These are phyloP conservation scores for Sycobia sp. DNA, from an alignment of 1,140 invertebrate genomes.

Conservation along the genomic window DNA sequence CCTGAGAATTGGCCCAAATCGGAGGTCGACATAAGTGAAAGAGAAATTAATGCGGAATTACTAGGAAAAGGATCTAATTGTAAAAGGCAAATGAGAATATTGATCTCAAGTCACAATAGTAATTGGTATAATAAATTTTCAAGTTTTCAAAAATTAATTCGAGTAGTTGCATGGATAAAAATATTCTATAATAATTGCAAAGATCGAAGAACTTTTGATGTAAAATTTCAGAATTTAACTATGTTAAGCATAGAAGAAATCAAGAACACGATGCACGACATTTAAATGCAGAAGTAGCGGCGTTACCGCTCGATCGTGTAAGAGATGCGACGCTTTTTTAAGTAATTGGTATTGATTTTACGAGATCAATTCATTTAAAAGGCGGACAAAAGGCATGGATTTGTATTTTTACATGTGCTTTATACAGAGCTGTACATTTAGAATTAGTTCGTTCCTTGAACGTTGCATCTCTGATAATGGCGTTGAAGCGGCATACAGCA, in stretches of 20 bases:
- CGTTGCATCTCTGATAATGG: too few relatives aligned
- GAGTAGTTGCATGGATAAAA: constrained; percentile 10
- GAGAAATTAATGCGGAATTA: background rate
- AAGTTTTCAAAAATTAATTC: too few relatives aligned
- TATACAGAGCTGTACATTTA: too few relatives aligned
- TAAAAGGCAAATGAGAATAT: too few relatives aligned
- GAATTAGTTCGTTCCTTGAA: too few relatives aligned
- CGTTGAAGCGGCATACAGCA: too few relatives aligned
- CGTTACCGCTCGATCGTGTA: constrained; percentile 34
- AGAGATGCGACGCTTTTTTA: constrained; percentile 43
- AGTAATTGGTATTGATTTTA: constrained; percentile 45
- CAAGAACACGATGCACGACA: background rate
- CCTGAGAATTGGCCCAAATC: background rate
- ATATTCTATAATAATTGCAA: constrained; percentile 25
- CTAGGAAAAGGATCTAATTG: too few relatives aligned
- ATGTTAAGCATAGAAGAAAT: constrained; percentile 11
- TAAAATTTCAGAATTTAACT: constrained; percentile 3
- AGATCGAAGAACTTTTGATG: background rate
- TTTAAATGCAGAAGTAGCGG: constrained; percentile 30
- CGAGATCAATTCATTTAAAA: constrained; percentile 42
- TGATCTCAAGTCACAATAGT: background rate
- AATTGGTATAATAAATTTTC: background rate
- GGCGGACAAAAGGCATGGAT: constrained; percentile 45
- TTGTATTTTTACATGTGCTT: constrained; percentile 13
- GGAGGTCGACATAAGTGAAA: background rate